phyloP scores from a whole-genome alignment of 2,797 vertebrate genomes.

The Gouania willdenowi region DNA sequence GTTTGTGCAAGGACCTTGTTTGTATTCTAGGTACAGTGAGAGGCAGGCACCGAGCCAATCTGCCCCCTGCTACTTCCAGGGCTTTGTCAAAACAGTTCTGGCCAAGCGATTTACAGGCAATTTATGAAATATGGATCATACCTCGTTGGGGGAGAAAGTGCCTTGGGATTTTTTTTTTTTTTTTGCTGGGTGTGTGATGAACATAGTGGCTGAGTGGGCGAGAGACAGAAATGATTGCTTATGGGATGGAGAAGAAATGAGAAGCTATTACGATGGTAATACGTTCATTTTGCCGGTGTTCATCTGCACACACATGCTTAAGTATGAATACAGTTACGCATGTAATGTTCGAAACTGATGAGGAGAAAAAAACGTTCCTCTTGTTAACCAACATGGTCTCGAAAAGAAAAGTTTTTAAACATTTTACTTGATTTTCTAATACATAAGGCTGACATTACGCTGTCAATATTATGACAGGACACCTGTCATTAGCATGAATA shows the following conservation, averaged over 20 bases:
- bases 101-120: slow-evolving; percentile 66
- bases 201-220: slow-evolving; percentile 43
- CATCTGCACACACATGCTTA: slow-evolving; percentile 4
- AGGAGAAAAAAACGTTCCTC: no score
- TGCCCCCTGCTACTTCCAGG: slow-evolving; percentile 55
- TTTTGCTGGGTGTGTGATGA: slow-evolving; percentile 45
- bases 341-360: no score
- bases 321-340: background rate
- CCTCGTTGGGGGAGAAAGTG: slow-evolving; percentile 50
- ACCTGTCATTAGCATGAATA: no score
- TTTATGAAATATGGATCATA: slow-evolving; percentile 72
- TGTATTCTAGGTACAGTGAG: slow-evolving; percentile 56
- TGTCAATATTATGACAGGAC: no score
- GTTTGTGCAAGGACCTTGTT: slow-evolving; percentile 39
- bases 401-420: no score
- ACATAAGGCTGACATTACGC: no score
- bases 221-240: slow-evolving; percentile 64
- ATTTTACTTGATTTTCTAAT: no score
- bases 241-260: slow-evolving; percentile 52
- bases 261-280: slow-evolving; percentile 42
- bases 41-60: slow-evolving; percentile 56
- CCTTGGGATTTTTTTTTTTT: slow-evolving; percentile 24
- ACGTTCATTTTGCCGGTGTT: slow-evolving; percentile 20
- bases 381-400: no score
- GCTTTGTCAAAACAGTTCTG: slow-evolving; percentile 60